Evolutionary conservation across 2,797 vertebrate species (phyloP), one percentile per base, ranked within the genome.

Genomic region (Tragelaphus eurycerus): DNA sequence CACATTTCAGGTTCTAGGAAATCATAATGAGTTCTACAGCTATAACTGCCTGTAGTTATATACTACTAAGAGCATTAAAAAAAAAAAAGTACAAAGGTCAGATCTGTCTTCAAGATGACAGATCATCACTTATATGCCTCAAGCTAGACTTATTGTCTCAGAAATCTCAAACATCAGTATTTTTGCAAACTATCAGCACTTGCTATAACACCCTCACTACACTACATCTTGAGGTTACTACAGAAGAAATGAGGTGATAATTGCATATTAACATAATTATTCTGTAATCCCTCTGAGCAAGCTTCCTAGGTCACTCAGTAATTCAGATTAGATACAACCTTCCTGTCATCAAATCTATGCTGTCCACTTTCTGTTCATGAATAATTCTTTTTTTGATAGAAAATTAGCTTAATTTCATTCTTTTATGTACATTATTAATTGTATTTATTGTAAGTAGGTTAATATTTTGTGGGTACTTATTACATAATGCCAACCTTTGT

Each of bases 211-310:
- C 99, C 99, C 98, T 98, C 98, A 98, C 99, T 99, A 99, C 98
- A 99, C 99, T 99, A 99, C 99, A 99, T 99, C 99, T 99, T 99
- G 99, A 99, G 99, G 99, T 99, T 99, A 99, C 99, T 99, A 98
- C 98, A 99, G 99, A 99, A 99, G 99, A 99, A 99, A 99, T 98
- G 98, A 99, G 99, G 99, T 99, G 99, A 99, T 99, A 99, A 99
- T 99, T 99, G 99, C 99, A 99, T 99, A 99, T 99, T 99, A 99
- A 99, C 99, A 99, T 99, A 99, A 99, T 99, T 99, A 99, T 99
- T 99, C 99, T 98, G 98, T 98, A 99, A 99, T 99, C 98, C 99
- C 99, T 99, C 98, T 99, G 98, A 99, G 99, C 99, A 99, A 99
- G 98, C 98, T 99, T 99, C 99, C 98, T 98, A 98, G 98, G 99